Conservation (phyloP, 2,113 vertebrate species). For the Lagopus leucura region DNA sequence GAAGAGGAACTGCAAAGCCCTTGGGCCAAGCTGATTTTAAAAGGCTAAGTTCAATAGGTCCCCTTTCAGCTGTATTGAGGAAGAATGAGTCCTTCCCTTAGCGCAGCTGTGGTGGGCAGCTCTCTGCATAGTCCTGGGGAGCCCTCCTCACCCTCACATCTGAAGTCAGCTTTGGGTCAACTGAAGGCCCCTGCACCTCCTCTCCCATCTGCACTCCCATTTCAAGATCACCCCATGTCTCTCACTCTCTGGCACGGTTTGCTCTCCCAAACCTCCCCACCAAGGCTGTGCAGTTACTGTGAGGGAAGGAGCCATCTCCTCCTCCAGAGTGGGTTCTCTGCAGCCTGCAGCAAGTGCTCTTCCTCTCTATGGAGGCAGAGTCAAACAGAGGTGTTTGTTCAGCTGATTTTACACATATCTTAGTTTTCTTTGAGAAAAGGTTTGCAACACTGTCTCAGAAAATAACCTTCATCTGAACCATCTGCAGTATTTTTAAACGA, state of each 20-base stretch:
- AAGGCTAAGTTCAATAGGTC: background rate
- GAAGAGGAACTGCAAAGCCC: background rate
- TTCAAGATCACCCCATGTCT: background rate
- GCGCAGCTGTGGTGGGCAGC: background rate
- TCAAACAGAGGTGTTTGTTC: background rate
- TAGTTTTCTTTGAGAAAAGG: background rate
- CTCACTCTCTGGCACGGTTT: background rate
- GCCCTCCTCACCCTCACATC: background rate
- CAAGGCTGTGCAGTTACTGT: background rate
- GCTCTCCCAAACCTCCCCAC: background rate
- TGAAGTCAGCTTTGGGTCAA: background rate
- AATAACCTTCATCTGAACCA: background rate
- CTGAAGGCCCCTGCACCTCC: background rate
- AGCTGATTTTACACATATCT: background rate
- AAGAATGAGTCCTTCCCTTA: background rate
- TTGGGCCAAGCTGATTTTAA: background rate
- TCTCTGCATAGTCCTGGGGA: background rate
- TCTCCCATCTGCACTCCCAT: background rate
- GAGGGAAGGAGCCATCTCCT: background rate
- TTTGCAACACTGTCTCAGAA: background rate
- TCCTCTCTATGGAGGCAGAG: background rate
- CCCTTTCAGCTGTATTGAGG: background rate
- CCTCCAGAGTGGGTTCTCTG: background rate
- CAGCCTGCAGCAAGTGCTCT: background rate
- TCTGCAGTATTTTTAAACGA: background rate